phyloP scores from a whole-genome alignment of 2,797 vertebrate genomes.

The Xyrichtys novacula region DNA sequence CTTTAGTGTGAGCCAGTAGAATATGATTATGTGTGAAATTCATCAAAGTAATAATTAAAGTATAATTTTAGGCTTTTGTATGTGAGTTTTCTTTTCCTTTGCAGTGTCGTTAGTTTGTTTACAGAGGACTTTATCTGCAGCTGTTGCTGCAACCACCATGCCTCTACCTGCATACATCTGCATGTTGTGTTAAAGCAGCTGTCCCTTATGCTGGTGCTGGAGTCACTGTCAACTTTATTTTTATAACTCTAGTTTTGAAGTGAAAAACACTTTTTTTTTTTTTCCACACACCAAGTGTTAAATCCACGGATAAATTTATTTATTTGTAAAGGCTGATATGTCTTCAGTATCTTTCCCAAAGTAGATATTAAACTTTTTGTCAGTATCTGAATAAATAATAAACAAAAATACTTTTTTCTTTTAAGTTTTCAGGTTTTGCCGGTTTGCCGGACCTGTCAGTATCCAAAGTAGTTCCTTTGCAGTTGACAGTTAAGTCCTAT shows the following conservation, averaged over 20 bases:
- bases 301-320: no score
- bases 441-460: no score
- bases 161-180: slow-evolving; percentile 26
- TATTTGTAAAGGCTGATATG: no score
- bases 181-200: slow-evolving; percentile 34
- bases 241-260: no score
- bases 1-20: slow-evolving; percentile 29
- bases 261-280: background rate
- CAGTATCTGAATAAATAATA: no score
- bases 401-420: no score
- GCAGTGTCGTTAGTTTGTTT: background rate
- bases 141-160: slow-evolving; percentile 19
- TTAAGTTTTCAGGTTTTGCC: no score
- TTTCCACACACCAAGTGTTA: no score
- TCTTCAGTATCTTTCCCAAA: no score
- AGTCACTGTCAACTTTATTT: background rate
- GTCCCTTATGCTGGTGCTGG: slow-evolving; percentile 8
- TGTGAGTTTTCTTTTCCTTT: background rate
- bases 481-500: no score
- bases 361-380: no score
- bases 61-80: slow-evolving; percentile 3
- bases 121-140: slow-evolving; percentile 1
- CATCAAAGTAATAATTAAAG: slow-evolving; percentile 30
- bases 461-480: no score
- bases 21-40: slow-evolving; percentile 20